Conservation (phyloP, 2,888 invertebrate genomes). For the Notodonta dromedarius region DNA sequence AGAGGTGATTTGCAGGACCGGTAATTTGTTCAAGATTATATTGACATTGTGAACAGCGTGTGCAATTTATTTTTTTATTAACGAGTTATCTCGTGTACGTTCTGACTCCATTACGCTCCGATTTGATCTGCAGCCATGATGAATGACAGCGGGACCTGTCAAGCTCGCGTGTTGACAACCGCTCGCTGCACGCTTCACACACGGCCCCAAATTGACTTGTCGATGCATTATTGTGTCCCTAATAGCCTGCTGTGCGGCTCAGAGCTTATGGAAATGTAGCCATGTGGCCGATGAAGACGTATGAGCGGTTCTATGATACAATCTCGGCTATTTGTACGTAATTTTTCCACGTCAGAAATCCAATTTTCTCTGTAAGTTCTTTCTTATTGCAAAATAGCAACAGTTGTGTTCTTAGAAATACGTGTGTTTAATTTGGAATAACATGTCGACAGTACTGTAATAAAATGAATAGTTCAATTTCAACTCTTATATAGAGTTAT, state of each 20-base stretch:
- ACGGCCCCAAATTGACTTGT: conserved; percentile 58
- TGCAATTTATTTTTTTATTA: conserved; percentile 34
- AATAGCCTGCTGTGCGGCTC: conserved; percentile 35
- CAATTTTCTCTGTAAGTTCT: background rate
- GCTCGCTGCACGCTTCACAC: conserved; percentile 29
- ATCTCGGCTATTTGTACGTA: background rate
- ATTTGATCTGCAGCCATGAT: conserved; percentile 53
- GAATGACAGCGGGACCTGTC: conserved; percentile 37
- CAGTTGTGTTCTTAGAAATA: background rate
- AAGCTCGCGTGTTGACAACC: conserved; percentile 36
- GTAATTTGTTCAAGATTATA: conserved; percentile 35
- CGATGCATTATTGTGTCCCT: conserved; percentile 49
- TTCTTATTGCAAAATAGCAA: background rate
- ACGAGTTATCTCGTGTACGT: conserved; percentile 33
- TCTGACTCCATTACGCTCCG: conserved; percentile 48
- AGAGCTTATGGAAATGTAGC: conserved; percentile 20
- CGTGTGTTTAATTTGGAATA: background rate
- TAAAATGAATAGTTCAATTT: background rate
- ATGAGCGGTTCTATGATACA: conserved; percentile 7
- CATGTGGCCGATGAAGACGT: conserved; percentile 18
- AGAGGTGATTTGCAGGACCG: conserved; percentile 22
- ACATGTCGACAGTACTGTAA: background rate
- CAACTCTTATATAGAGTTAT: background rate
- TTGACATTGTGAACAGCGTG: conserved; percentile 28
- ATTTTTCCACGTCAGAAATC: conserved; percentile 3